Conservation (phyloP, 1,140 invertebrate species). For the Magallana angulata region DNA sequence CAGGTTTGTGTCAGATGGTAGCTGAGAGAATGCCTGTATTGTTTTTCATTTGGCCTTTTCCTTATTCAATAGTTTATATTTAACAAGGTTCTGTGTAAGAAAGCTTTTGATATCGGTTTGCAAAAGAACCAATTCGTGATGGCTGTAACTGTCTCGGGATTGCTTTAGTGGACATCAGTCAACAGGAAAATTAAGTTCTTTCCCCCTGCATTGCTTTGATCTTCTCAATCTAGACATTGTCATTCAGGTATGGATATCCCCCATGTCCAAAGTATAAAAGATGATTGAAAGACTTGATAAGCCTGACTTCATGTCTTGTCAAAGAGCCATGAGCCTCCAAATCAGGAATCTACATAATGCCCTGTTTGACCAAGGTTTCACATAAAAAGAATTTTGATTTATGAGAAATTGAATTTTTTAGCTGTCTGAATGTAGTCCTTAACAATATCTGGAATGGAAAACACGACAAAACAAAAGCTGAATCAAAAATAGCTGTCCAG, state of each 20-base stretch:
- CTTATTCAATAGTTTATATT: not conserved
- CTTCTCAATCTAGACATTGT: not conserved
- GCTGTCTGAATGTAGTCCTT: not conserved
- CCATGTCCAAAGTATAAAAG: constrained; percentile 27
- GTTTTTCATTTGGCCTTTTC: not conserved
- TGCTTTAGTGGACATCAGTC: not conserved
- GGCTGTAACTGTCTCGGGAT: not conserved
- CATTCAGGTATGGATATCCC: not conserved
- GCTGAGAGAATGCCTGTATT: not conserved
- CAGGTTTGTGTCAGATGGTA: constrained; percentile 13
- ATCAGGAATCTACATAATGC: constrained; percentile 17
- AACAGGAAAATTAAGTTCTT: not conserved
- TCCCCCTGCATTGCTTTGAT: constrained; percentile 11
- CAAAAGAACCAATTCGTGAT: not conserved
- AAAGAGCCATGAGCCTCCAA: not conserved
- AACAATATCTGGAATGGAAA: not conserved
- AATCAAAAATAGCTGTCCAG: not conserved
- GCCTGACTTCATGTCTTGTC: constrained; percentile 4
- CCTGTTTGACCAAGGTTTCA: constrained; percentile 10
- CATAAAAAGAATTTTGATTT: constrained; percentile 18
- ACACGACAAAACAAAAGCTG: not conserved
- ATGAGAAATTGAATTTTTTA: constrained; percentile 15
- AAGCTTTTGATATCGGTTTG: not conserved
- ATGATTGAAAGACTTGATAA: constrained; percentile 36
- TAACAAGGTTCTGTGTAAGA: not conserved